Evolutionary conservation across 1,140 invertebrate species (phyloP), one percentile per base, ranked within the genome.

Genomic region (Lepeophtheirus salmonis): DNA sequence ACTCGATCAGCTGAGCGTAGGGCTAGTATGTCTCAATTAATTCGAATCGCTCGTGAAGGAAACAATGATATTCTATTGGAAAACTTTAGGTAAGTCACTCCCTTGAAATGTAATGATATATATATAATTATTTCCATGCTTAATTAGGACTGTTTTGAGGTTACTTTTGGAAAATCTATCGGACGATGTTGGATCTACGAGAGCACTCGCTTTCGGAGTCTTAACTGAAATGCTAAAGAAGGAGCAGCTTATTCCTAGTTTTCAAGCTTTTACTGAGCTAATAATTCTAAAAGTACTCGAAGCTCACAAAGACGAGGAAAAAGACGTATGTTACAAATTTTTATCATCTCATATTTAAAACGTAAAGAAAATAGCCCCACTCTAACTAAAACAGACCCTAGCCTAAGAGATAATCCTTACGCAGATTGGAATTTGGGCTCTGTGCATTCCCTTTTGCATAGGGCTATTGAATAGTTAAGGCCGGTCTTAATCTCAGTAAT

Each of bases 261-360:
- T 90, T 77, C 77, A 81, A 50, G 80, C 81, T 66, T 95, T 86
- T 70, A 80, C 86, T 18, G 89, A 95, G 72, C 75, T 95, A 6
- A 81, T 91, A 17, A 80, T 91, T 54, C 71, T 94, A 18, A 84
- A 84, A 71, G 82, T 94, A 16, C 78, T 94, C 61, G 80, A 87
- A 67, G 82, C 84, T 62, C 86, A 91, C 70, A 82, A 80, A 64
- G 78, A 83, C 64, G 72, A 78, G 57, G 81, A 79, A 67, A 82
- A 82, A 70, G 83, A 87, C 72, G 83, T 86, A 71, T 67, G 72
- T 48, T 55, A 61, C 30, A 54, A 50, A 13, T 65, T 60, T 30
- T 52, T 10, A 10, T 41, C 30, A 41, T 41, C 52, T 30, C 62
- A 65, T 49, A 62, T n/a, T n/a, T n/a, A n/a, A n/a, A n/a, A n/a